Percentiles rank a stretch among this genome's conserved stretches.
Conservation (phyloP, 1,140 invertebrate species). For the Drosophila oshimai region DNA sequence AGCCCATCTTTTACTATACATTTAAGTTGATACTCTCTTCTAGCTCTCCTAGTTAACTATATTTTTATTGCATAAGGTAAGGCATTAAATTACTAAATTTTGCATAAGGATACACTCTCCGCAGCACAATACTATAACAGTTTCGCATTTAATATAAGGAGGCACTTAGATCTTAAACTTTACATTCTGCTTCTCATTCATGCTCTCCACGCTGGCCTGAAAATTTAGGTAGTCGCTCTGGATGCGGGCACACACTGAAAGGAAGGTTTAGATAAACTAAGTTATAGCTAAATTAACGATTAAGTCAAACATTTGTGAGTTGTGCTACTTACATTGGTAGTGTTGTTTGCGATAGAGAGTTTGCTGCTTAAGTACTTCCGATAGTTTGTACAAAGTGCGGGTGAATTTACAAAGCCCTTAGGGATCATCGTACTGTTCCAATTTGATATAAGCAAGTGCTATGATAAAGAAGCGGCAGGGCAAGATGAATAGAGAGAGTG, state of each 20-base stretch:
- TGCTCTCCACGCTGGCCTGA: constrained; percentile 65
- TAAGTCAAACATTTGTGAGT: not conserved
- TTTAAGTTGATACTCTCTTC: not conserved
- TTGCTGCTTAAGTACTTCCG: constrained; percentile 29
- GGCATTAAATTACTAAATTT: constrained; percentile 1
- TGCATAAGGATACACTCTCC: not conserved
- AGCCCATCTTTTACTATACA: not conserved
- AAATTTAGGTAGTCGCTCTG: constrained; percentile 65
- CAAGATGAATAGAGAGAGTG: constrained; percentile 23
- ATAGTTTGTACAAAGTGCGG: constrained; percentile 51
- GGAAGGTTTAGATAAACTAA: not conserved
- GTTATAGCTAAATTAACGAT: not conserved
- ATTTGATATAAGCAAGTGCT: constrained; percentile 82
- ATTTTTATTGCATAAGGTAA: not conserved
- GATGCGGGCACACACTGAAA: constrained; percentile 72
- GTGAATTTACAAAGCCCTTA: constrained; percentile 58
- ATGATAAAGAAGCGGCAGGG: constrained; percentile 57
- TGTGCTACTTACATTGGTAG: constrained; percentile 66
- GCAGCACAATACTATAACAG: constrained; percentile 19
- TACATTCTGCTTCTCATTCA: constrained; percentile 73
- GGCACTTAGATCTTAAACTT: constrained; percentile 73
- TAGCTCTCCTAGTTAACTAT: constrained; percentile 14
- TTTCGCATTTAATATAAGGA: constrained; percentile 6
- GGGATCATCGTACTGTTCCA: constrained; percentile 81
- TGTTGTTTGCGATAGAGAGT: constrained; percentile 24